A percentile compares a stretch with the other conserved stretches of the same genome.
phyloP scores from a whole-genome alignment of 1,140 invertebrate genomes.

The Polypedilum vanderplanki region DNA sequence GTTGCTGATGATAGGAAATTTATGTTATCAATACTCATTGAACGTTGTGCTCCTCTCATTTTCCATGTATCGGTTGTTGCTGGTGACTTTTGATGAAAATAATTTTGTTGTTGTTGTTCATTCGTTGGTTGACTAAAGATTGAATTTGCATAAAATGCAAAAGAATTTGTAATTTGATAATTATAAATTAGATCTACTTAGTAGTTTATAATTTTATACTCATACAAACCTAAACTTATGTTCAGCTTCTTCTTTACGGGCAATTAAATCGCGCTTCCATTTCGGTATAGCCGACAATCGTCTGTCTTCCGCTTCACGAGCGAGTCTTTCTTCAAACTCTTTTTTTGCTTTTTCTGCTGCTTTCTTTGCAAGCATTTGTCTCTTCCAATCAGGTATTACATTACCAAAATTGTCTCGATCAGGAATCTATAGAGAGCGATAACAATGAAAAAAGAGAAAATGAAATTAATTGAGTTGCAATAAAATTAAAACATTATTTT shows the following conservation, averaged over 20 bases:
- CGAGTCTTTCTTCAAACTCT: conserved; percentile 77
- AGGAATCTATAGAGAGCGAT: conserved; percentile 60
- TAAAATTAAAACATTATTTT: neutral
- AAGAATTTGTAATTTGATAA: neutral
- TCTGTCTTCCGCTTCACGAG: conserved; percentile 76
- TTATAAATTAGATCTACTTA: neutral
- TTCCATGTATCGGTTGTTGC: conserved; percentile 48
- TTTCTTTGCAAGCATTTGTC: conserved; percentile 89
- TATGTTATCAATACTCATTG: conserved; percentile 54
- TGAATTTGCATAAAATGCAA: conserved; percentile 47
- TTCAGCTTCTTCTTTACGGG: conserved; percentile 69
- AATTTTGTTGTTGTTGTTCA: conserved; percentile 45
- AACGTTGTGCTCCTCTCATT: conserved; percentile 46
- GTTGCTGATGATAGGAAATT: conserved; percentile 42
- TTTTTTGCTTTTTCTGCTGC: conserved; percentile 84
- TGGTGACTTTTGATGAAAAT: too few species aligned
- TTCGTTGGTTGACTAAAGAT: conserved; percentile 59
- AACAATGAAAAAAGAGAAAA: conserved; percentile 36
- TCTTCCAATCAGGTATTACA: conserved; percentile 85
- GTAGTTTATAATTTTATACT: neutral
- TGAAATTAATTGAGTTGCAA: neutral
- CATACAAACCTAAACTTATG: conserved; percentile 57
- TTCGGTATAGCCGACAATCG: conserved; percentile 78
- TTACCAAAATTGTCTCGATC: conserved; percentile 82
- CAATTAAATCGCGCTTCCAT: conserved; percentile 85